Conservation (phyloP, 2,888 invertebrate genomes). For the Sinhomidia bicolor region DNA sequence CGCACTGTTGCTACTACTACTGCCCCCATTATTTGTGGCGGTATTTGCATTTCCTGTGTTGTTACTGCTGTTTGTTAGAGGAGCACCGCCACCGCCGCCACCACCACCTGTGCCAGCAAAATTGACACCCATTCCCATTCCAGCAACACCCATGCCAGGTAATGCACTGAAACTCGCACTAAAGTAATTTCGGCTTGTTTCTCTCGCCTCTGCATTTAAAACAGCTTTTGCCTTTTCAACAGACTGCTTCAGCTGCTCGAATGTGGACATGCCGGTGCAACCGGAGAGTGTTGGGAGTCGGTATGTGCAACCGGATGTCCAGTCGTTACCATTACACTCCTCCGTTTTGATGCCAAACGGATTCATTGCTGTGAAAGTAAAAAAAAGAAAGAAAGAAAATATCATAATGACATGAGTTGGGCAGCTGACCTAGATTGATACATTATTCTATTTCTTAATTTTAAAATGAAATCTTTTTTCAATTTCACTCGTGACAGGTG, state of each 20-base stretch:
- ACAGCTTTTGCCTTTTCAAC: slow-evolving; percentile 95
- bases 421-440: not conserved
- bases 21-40: slow-evolving; percentile 41
- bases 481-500: not conserved
- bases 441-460: not conserved
- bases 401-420: not conserved
- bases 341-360: slow-evolving; percentile 80
- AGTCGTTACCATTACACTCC: slow-evolving; percentile 80
- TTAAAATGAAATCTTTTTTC: not conserved
- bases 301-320: slow-evolving; percentile 84
- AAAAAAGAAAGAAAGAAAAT: slow-evolving; percentile 2
- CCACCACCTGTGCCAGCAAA: slow-evolving; percentile 57
- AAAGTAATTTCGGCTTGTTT: slow-evolving; percentile 77
- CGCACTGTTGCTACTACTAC: slow-evolving; percentile 61
- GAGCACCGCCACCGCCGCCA: slow-evolving; percentile 50
- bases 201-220: slow-evolving; percentile 81
- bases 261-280: slow-evolving; percentile 85
- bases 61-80: slow-evolving; percentile 54
- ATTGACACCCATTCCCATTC: slow-evolving; percentile 79
- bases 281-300: slow-evolving; percentile 85
- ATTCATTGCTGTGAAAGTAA: slow-evolving; percentile 73
- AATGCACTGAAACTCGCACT: slow-evolving; percentile 78
- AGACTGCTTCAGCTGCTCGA: slow-evolving; percentile 94
- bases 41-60: slow-evolving; percentile 37
- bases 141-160: slow-evolving; percentile 71